Conservation (phyloP, 2,888 invertebrate genomes). For the Pristionchus exspectatus region DNA sequence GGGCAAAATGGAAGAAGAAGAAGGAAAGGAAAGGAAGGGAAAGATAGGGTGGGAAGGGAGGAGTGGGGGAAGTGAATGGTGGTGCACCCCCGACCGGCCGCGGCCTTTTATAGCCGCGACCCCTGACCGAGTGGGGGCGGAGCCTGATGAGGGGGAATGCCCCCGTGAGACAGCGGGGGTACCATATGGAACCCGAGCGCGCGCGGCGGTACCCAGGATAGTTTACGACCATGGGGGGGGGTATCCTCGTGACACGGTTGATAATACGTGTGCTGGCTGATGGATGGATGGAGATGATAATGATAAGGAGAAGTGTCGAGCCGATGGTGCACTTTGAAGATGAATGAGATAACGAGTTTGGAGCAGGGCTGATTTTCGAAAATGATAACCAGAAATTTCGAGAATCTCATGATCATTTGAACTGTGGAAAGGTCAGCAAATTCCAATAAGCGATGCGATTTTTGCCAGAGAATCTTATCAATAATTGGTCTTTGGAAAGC, state of each 20-base stretch:
- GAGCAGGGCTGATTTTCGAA: background rate
- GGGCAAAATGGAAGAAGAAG: background rate
- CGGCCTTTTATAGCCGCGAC: conserved; percentile 19
- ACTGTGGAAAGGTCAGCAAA: too few species aligned
- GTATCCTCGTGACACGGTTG: background rate
- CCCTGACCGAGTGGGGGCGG: conserved; percentile 4
- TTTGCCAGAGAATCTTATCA: background rate
- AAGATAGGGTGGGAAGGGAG: background rate
- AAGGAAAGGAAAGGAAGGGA: background rate
- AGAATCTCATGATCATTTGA: background rate
- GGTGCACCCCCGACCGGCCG: conserved; percentile 17
- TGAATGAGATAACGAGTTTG: background rate
- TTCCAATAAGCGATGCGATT: too few species aligned
- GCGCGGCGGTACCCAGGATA: background rate
- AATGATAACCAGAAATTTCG: background rate
- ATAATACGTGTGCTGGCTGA: conserved; percentile 39
- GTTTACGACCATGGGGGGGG: conserved; percentile 8
- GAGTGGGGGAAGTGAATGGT: conserved; percentile 1
- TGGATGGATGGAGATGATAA: background rate
- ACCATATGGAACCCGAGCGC: background rate
- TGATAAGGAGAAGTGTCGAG: conserved; percentile 16
- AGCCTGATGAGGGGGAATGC: background rate
- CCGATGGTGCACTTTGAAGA: background rate
- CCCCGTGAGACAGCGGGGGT: conserved; percentile 31
- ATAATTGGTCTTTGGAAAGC: background rate